Percentiles rank a stretch among this genome's conserved stretches.
Conservation (phyloP, 1,140 invertebrate genomes). For the Conopomorpha cramerella region DNA sequence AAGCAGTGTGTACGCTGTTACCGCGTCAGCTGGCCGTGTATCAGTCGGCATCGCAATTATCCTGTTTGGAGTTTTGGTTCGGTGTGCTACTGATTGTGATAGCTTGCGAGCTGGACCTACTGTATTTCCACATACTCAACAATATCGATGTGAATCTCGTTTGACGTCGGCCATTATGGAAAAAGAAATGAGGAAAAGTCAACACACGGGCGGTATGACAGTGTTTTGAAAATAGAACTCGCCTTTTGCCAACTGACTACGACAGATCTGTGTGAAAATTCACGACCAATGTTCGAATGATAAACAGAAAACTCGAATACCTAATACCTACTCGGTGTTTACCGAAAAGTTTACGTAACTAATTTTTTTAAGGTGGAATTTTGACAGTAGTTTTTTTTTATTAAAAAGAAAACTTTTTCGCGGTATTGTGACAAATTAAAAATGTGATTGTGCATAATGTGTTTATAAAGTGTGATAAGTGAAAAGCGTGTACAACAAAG, state of each 20-base stretch:
- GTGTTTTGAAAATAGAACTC: conserved; percentile 19
- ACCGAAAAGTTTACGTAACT: too few species aligned
- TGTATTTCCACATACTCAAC: conserved; percentile 46
- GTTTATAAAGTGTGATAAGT: too few species aligned
- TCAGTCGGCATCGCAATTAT: conserved; percentile 20
- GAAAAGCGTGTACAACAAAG: too few species aligned
- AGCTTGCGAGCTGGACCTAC: conserved; percentile 53
- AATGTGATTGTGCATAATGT: too few species aligned
- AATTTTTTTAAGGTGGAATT: too few species aligned
- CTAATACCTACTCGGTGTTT: too few species aligned
- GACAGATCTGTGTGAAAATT: not conserved
- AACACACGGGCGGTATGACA: not conserved
- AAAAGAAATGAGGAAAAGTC: too few species aligned
- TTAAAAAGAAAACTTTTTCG: too few species aligned
- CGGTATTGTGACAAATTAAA: too few species aligned
- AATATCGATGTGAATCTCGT: conserved; percentile 14
- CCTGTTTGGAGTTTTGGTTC: conserved; percentile 52
- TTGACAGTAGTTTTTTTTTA: too few species aligned
- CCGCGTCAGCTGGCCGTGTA: conserved; percentile 19
- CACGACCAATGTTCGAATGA: too few species aligned
- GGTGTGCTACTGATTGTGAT: conserved; percentile 42
- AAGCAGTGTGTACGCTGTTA: conserved; percentile 35
- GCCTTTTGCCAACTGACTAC: conserved; percentile 8
- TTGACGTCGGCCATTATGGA: conserved; percentile 5
- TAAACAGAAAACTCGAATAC: conserved; percentile 27